A percentile compares a stretch with the other conserved stretches of the same genome.
Evolutionary conservation across 2,113 vertebrate genomes (phyloP).

Genomic region (Pseudolaguvia tuberculata): DNA sequence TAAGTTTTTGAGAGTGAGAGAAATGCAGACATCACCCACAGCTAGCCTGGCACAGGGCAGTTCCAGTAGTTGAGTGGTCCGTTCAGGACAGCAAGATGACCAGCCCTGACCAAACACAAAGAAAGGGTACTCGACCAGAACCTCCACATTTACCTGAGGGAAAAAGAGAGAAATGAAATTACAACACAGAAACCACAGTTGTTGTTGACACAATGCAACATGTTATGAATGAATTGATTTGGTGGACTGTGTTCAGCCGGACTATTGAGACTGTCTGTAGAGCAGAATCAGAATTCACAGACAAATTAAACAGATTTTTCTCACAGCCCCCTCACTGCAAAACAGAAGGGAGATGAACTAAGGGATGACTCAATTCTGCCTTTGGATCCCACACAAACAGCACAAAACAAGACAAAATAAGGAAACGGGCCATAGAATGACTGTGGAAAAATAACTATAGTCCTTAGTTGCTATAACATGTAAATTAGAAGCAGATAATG

Average conservation of each 20-base stretch:
- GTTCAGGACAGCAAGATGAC: conserved; percentile 97
- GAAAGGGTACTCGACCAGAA: conserved; percentile 96
- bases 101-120: conserved; percentile 99
- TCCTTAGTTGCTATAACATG: not conserved
- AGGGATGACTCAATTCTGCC: conserved; percentile 49
- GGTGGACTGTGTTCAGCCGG: conserved; percentile 50
- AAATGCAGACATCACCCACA: conserved; percentile 98
- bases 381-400: conserved; percentile 45
- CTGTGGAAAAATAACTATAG: conserved; percentile 28
- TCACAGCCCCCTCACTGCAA: conserved; percentile 44
- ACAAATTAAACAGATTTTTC: conserved; percentile 62
- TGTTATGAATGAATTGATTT: conserved; percentile 40
- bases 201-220: conserved; percentile 23
- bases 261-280: conserved; percentile 52
- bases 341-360: conserved; percentile 50
- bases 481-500: conserved; percentile 3
- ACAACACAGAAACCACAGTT: conserved; percentile 5
- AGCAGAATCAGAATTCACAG: conserved; percentile 52
- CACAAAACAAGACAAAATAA: conserved; percentile 43
- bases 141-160: conserved; percentile 93
- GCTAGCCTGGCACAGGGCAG: conserved; percentile 95
- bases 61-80: conserved; percentile 93
- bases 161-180: not conserved
- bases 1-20: conserved; percentile 93
- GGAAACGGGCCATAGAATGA: conserved; percentile 33